Base-by-base conservation (phyloP, 2,113 vertebrate genomes). In the Myotis lucifugus region DNA sequence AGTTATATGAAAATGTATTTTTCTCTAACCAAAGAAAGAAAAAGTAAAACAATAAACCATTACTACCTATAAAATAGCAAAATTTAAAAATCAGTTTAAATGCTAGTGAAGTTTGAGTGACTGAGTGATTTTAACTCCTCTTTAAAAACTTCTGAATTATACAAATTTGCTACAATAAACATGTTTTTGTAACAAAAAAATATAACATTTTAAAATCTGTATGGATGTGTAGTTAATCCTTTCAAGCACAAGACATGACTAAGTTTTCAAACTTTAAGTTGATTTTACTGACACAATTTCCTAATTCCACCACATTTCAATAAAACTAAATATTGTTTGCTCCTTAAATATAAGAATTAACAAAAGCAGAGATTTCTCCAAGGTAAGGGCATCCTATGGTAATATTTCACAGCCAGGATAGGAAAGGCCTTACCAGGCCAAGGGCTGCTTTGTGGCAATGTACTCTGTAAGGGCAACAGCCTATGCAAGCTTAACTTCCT, bases 321-420 rank as follows among this genome's bases (percentile, higher is more conserved):
- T 82, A 66, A 90, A 69, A 52, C 52, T 83, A 92, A 94, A 88
- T 93, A 93, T 54, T 78, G 13, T 79, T 92, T 91, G 25, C 92
- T 84, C 67, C 59, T 96, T 90, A 18, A 90, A 88, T 88, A 86
- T 79, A 90, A 88, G 37, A 95, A 70, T 69, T 78, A 90, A 94
- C 76, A 85, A 92, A 90, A 95, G 66, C 54, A 17, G 73, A 76
- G n/a, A 25, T 59, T 90, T 83, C 70, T 69, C 81, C 73, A 89
- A 83, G 73, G 32, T 85, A 74, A 81, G 72, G 56, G 93, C 74
- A 69, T 74, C 74, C 56, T 84, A 42, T 52, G 50, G 19, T 27
- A 52, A 17, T 89, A 95, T 85, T 94, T 97, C 72, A 96, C 0
- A 0, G 37, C 52, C 70, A 56, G 59, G 32, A 50, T 10, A 52